Base-by-base conservation (phyloP, 2,113 vertebrate genomes). In the Nannospalax galili region DNA sequence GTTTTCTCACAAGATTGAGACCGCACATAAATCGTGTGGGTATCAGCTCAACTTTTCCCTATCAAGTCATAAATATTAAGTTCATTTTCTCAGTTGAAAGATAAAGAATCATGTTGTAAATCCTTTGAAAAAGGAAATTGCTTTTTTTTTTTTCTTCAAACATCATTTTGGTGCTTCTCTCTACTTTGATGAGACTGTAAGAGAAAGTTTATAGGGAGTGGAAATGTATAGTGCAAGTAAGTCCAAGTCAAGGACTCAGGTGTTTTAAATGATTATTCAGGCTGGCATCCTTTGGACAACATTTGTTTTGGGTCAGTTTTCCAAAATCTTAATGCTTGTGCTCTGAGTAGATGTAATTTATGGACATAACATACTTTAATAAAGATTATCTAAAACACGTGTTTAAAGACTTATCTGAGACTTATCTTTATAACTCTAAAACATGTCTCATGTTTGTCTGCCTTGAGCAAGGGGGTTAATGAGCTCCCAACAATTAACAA, bases 311-410 rank as follows among this genome's bases (percentile, higher is more conserved):
- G 32, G 14, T 73, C 10, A 73, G 0, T 72, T 88, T 94, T 88
- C 35, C 56, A 72, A 77, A 86, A 67, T 35, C 19, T 28, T n/a
- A n/a, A 45, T 58, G 14, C 56, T 15, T 60, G 58, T 70, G 77
- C 12, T 56, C 58, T 69, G 1, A 88, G 28, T 72, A 10, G 7
- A 65, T 79, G 15, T 24, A 60, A 5, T 81, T 72, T 72, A 60
- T 92, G 35, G 14, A 90, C 20, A 67, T 88, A 79, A 89, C 88
- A 88, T 56, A 84, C 37, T 24, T 96, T 88, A 79, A 79, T 74
- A 85, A 82, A 92, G 10, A 16, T 84, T 24, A 90, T 48, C 93
- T 86, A 69, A 91, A 89, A 72, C 60, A 93, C 84, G 77, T 5
- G 69, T 26, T 88, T 64, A 88, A 69, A 26, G 42, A 65, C 30